Evolutionary conservation across 1,140 invertebrate species (phyloP), one percentile per base, ranked within the genome.

Genomic region (Phenacoccus solenopsis): DNA sequence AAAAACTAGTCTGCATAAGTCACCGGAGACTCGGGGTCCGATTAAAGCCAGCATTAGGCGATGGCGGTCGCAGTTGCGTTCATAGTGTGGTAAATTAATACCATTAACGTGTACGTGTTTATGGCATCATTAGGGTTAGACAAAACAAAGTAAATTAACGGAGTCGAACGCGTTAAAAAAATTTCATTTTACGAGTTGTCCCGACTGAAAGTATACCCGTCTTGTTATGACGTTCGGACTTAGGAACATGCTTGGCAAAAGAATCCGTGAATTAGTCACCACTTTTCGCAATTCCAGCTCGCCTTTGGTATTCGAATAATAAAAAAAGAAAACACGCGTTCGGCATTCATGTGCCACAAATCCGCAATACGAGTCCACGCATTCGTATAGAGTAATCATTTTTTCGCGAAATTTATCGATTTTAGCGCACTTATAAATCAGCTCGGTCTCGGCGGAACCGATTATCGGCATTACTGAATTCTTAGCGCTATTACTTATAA

Each of bases 61-160:
- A 13, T 32, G 30, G 13, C 5, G 5, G 5, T 13, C 30, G 13
- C 30, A 32, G 30, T 32, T 13, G 13, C 30, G 5, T 32, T 32
- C 30, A 32, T 32, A 5, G 5, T 13, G 30, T 13, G 30, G 5
- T 49, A 49, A 49, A 49, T 49, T 49, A 49, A 49, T 16, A 49
- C 38, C 16, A 10, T 16, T 49, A 9, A 49, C 16, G n/a, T 49
- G 16, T 49, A 49, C 38, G 38, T 49, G 38, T 49, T 49, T 49
- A 49, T n/a, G 38, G 20, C 38, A 49, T 49, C 38, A 49, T 16
- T 49, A 49, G 3, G 13, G 38, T n/a, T 49, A 49, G 38, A 49
- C 38, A 49, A 49, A 49, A 49, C 38, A 49, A 49, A 49, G 38
- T 49, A 49, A 49, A 49, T 49, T 49, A 49, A 49, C 38, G n/a